A percentile compares a stretch with the other conserved stretches of the same genome.
phyloP scores from a whole-genome alignment of 2,888 invertebrate species.

The Ichneumoninae sp. region DNA sequence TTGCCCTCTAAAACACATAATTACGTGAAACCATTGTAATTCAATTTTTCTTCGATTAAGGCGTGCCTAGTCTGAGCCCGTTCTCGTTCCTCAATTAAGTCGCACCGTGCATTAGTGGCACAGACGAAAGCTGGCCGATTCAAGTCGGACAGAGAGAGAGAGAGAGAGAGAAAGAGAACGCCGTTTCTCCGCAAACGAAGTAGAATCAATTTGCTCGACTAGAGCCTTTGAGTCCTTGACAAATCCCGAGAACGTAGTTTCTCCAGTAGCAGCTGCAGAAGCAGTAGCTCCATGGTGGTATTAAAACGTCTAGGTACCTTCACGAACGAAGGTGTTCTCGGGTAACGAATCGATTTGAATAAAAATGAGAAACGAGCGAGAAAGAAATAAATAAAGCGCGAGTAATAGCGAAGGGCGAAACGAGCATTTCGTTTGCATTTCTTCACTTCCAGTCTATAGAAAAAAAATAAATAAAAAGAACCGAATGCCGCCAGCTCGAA shows the following conservation, averaged over 20 bases:
- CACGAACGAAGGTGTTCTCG: constrained; percentile 43
- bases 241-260: constrained; percentile 65
- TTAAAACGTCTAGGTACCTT: constrained; percentile 54
- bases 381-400: constrained; percentile 15
- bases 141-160: constrained; percentile 4
- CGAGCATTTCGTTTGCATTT: constrained; percentile 60
- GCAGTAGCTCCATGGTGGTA: constrained; percentile 56
- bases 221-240: constrained; percentile 67
- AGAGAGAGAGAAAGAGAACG: neutral
- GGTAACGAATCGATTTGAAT: constrained; percentile 65
- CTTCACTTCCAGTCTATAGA: constrained; percentile 40
- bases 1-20: constrained; percentile 39
- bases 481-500: constrained; percentile 58
- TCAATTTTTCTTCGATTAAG: constrained; percentile 53
- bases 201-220: constrained; percentile 68
- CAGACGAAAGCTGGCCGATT: constrained; percentile 34
- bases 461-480: constrained; percentile 17
- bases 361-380: constrained; percentile 63
- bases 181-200: constrained; percentile 61
- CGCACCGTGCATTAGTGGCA: constrained; percentile 14
- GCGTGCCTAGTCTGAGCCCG: constrained; percentile 31
- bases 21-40: constrained; percentile 55
- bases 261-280: constrained; percentile 67
- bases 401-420: constrained; percentile 57
- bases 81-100: constrained; percentile 61